These are phyloP conservation scores for Bombus fervidus DNA, from an alignment of 1,140 invertebrate genomes.

Conservation along the genomic window DNA sequence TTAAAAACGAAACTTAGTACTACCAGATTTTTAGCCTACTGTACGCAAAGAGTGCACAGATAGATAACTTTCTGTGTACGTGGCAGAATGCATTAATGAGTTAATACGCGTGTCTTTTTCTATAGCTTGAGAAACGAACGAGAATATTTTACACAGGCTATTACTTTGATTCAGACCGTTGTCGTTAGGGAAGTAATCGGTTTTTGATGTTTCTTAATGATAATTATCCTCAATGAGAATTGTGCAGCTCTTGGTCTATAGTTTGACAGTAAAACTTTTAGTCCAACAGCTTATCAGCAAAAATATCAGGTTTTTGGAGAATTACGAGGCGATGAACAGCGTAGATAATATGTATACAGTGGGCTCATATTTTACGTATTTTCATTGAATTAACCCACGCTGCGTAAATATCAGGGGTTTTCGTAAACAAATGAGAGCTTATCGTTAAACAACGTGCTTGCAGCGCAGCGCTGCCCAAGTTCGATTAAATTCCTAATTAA, in stretches of 20 bases:
- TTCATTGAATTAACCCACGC: not conserved
- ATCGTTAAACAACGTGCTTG: not conserved
- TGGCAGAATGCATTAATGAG: no score
- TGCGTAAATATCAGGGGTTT: not conserved
- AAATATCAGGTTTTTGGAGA: not conserved
- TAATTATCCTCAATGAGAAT: not conserved
- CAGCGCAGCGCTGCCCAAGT: not conserved
- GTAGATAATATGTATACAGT: no score
- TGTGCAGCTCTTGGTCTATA: rapidly evolving
- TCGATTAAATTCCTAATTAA: conserved; percentile 13
- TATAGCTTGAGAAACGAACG: no score
- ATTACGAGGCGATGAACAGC: no score
- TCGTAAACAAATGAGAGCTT: not conserved
- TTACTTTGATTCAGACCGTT: no score
- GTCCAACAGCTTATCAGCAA: rapidly evolving
- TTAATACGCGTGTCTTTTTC: no score
- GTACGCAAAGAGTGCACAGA: no score
- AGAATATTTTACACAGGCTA: no score
- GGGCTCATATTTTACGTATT: not conserved
- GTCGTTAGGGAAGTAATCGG: not conserved
- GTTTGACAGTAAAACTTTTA: not conserved
- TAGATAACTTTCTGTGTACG: no score
- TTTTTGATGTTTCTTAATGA: not conserved
- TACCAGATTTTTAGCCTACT: rapidly evolving
- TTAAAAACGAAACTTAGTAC: no score